These are phyloP conservation scores for Zoroaster sp. DNA, from an alignment of 53 echinoderm and acorn worm genomes.

Conservation along the genomic window DNA sequence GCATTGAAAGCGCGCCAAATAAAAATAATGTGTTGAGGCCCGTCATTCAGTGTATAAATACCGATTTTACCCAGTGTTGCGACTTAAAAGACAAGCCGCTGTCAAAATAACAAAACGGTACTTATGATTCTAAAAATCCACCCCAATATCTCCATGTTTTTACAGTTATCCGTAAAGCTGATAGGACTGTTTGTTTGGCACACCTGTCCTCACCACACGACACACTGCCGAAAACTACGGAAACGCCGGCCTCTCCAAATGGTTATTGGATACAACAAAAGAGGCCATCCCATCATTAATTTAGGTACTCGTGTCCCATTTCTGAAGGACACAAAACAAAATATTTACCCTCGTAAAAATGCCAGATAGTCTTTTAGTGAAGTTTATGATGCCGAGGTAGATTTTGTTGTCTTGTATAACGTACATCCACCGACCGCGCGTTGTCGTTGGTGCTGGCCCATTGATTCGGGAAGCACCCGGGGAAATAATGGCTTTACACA, in stretches of 20 bases:
- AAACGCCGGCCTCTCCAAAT: not conserved
- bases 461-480: not conserved
- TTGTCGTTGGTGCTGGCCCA: not conserved
- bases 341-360: slow-evolving; percentile 55
- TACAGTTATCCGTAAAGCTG: too few species aligned
- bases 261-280: slow-evolving; percentile 36
- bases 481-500: slow-evolving; percentile 39
- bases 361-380: not conserved
- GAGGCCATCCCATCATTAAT: not conserved
- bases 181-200: not conserved
- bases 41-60: too few species aligned
- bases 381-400: slow-evolving; percentile 1
- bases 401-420: not conserved
- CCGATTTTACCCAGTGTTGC: too few species aligned
- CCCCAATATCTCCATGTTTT: too few species aligned
- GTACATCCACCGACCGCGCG: not conserved
- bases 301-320: not conserved
- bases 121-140: not conserved
- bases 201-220: slow-evolving; percentile 1
- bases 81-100: not conserved
- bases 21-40: too few species aligned
- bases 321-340: slow-evolving; percentile 40
- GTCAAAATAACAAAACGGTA: not conserved
- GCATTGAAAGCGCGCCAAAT: too few species aligned
- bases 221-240: not conserved